Base-by-base conservation (phyloP, 2,797 vertebrate species). In the Girardinus metallicus region DNA sequence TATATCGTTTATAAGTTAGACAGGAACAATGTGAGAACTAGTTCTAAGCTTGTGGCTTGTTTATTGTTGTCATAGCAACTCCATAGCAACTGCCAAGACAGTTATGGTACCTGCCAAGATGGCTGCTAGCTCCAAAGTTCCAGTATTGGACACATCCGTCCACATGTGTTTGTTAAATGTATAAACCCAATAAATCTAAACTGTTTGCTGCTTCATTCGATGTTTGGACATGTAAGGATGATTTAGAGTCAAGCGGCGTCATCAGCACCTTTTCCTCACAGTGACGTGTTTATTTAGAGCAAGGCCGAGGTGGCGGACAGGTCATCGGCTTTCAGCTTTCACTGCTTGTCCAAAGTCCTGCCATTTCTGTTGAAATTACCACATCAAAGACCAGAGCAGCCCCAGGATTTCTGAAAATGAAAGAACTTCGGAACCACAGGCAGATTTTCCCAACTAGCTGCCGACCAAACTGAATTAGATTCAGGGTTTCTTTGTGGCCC, bases 321-420 rank as follows among this genome's bases (percentile, higher is more conserved):
- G 21, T 43, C 34, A 43, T 2, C 21, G n/a, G 41, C 66, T 70
- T 44, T 70, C 66, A 41, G 66, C 39, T n/a, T 41, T 23, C 66
- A n/a, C 23, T n/a, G 41, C 26, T n/a, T 44, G 66, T 44, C 39
- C 66, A 70, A 70, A 70, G 2, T 16, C 4, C 21, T 43, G 36
- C 36, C 13, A 70, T 21, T 43, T 43, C 41, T 70, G 39, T 13
- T n/a, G 41, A 70, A 43, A 70, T 70, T 15, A n/a, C 23, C 66
- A 70, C 66, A 44, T 70, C 4, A 70, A 70, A 70, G 5, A n/a
- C 39, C 26, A 43, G 39, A n/a, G 41, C 41, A 44, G 26, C 36
- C 64, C 21, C 64, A 39, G 36, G 64, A 70, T 15, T 70, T 70
- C 41, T 70, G 41, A 43, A 68, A 68, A 68, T 41, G 39, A 68